These are phyloP conservation scores for Ceratina calcarata DNA, from an alignment of 1,140 invertebrate genomes.

Conservation along the genomic window DNA sequence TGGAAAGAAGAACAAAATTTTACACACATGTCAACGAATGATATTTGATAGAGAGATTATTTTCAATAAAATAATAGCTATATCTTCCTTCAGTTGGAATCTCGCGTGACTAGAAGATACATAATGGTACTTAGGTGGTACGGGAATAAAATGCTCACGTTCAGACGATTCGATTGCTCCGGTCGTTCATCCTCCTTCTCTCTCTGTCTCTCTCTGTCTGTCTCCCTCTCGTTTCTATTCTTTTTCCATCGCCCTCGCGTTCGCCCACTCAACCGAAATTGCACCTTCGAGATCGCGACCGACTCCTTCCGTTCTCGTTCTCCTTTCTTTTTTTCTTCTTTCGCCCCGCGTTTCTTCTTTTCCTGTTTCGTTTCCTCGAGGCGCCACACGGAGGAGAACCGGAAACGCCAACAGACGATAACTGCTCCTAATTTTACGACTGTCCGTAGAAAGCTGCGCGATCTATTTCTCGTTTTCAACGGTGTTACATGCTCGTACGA, in stretches of 20 bases:
- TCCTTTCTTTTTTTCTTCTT: background rate
- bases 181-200: conserved; percentile 53
- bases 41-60: too few species aligned
- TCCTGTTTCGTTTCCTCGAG: conserved; percentile 33
- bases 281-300: conserved; percentile 56
- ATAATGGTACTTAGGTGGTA: conserved; percentile 8
- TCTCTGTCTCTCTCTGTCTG: too few species aligned
- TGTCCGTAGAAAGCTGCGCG: conserved; percentile 12
- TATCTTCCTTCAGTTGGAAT: background rate
- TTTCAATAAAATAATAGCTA: conserved; percentile 17
- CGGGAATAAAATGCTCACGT: conserved; percentile 54
- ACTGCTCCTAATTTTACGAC: conserved; percentile 41
- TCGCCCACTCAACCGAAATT: conserved; percentile 63
- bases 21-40: too few species aligned
- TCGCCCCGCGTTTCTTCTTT: background rate
- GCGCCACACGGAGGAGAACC: conserved; percentile 52
- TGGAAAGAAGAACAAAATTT: too few species aligned
- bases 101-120: conserved; percentile 43
- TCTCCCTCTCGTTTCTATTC: conserved; percentile 8
- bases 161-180: conserved; percentile 37
- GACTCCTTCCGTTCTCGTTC: conserved; percentile 61
- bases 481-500: background rate
- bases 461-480: background rate
- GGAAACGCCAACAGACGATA: conserved; percentile 53
- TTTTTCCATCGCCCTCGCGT: conserved; percentile 37